A percentile compares a stretch with the other conserved stretches of the same genome.
phyloP scores from a whole-genome alignment of 92 coral and sea anemone genomes.

The Hydrozoanthus gracilis region DNA sequence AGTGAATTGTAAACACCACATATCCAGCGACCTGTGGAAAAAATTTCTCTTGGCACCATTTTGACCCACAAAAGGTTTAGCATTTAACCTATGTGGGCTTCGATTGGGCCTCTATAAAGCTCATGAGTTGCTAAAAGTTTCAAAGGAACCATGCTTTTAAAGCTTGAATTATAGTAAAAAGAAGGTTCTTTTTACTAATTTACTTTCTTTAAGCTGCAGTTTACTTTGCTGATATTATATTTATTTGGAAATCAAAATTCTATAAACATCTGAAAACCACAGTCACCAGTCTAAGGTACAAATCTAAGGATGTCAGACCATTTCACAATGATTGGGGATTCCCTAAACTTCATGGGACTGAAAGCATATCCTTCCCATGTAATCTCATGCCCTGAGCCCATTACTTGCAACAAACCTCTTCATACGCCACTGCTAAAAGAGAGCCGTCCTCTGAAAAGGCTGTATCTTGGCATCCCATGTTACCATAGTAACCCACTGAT shows the following conservation, averaged over 20 bases:
- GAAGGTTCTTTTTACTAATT: too few relatives aligned
- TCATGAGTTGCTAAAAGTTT: background rate
- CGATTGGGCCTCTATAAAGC: conserved; percentile 60
- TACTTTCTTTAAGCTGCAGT: too few relatives aligned
- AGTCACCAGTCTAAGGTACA: too few relatives aligned
- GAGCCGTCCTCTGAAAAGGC: conserved; percentile 95
- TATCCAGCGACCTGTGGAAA: conserved; percentile 60
- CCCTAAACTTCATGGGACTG: too few relatives aligned
- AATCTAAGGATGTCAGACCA: too few relatives aligned
- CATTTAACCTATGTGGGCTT: conserved; percentile 53
- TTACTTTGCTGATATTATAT: too few relatives aligned
- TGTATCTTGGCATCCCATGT: conserved; percentile 79
- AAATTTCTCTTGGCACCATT: conserved; percentile 63
- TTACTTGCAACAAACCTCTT: conserved; percentile 59
- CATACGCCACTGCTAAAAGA: conserved; percentile 86
- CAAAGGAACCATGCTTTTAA: background rate
- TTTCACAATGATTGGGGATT: too few relatives aligned
- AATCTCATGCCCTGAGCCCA: background rate
- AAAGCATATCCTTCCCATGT: too few relatives aligned
- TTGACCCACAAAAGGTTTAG: conserved; percentile 62
- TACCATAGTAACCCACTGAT: conserved; percentile 93
- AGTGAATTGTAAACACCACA: conserved; percentile 25
- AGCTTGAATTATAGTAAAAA: background rate
- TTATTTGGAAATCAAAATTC: too few relatives aligned
- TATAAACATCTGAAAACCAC: too few relatives aligned